Percentiles rank a stretch among this genome's conserved stretches.
These are phyloP conservation scores for Drusus annulatus DNA, from an alignment of 1,140 invertebrate species.

Conservation along the genomic window DNA sequence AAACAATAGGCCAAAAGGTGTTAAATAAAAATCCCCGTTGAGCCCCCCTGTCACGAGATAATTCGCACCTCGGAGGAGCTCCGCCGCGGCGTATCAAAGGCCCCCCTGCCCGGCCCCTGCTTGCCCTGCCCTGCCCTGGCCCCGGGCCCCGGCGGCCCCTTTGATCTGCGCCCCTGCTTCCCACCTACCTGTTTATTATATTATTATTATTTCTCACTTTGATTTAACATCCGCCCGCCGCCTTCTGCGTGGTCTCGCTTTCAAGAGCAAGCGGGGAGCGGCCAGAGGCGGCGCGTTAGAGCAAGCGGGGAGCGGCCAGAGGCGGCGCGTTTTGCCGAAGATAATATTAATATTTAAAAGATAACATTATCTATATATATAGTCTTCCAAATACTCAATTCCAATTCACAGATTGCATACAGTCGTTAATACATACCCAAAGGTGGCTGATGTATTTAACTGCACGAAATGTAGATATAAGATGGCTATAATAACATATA, in stretches of 20 bases:
- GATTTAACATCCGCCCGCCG: conserved; percentile 52
- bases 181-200: conserved; percentile 53
- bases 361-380: too few relatives aligned
- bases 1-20: conserved; percentile 40
- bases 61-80: conserved; percentile 56
- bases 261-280: not conserved
- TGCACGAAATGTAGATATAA: too few relatives aligned
- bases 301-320: not conserved
- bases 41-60: conserved; percentile 48
- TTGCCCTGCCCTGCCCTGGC: not conserved
- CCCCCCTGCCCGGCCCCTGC: conserved; percentile 35
- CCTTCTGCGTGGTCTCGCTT: conserved; percentile 22
- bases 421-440: too few relatives aligned
- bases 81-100: conserved; percentile 56
- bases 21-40: conserved; percentile 42
- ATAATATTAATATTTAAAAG: too few relatives aligned
- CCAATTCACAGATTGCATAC: too few relatives aligned
- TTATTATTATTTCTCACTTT: conserved; percentile 59
- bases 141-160: conserved; percentile 39
- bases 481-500: too few relatives aligned
- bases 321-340: not conserved
- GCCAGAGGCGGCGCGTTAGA: conserved; percentile 18
- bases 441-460: too few relatives aligned
- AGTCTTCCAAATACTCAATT: too few relatives aligned
- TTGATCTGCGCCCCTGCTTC: conserved; percentile 50